A percentile compares a stretch with the other conserved stretches of the same genome.
phyloP scores from a whole-genome alignment of 2,113 vertebrate species.

The Lampris incognitus region DNA sequence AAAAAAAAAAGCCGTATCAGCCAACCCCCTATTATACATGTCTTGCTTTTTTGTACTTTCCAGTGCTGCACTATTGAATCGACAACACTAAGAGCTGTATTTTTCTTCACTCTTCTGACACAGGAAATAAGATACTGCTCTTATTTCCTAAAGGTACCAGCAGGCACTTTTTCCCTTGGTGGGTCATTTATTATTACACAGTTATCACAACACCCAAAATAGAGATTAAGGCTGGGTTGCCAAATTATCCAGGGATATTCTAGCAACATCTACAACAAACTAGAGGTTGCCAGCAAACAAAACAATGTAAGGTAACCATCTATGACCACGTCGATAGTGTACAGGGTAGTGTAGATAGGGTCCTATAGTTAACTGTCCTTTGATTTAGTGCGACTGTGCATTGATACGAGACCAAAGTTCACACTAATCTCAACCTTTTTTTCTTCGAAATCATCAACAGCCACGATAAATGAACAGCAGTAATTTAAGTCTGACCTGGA shows the following conservation, averaged over 20 bases:
- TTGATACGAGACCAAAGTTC: too few species aligned
- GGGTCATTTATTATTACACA: conserved; percentile 50
- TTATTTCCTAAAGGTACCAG: conserved; percentile 58
- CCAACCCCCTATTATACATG: too few species aligned
- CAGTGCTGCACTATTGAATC: conserved; percentile 19
- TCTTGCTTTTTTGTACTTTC: conserved; percentile 13
- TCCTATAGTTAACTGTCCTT: too few species aligned
- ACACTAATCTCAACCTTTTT: too few species aligned
- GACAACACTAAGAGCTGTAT: conserved; percentile 12
- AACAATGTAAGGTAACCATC: conserved; percentile 6
- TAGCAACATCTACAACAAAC: conserved; percentile 23
- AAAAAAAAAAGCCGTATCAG: too few species aligned
- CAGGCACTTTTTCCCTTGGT: conserved; percentile 22
- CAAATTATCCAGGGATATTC: neutral
- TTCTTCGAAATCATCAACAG: neutral
- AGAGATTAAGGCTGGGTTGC: conserved; percentile 41
- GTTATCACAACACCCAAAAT: conserved; percentile 37
- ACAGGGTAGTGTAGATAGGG: too few species aligned
- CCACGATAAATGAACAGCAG: neutral
- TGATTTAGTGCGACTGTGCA: too few species aligned
- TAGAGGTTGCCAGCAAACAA: conserved; percentile 12
- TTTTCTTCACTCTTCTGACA: conserved; percentile 35
- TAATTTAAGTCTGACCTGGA: conserved; percentile 79
- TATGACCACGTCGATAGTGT: too few species aligned
- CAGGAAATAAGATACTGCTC: conserved; percentile 35